Evolutionary conservation across 2,113 vertebrate genomes (phyloP).

Genomic region (Hippopotamus amphibius): DNA sequence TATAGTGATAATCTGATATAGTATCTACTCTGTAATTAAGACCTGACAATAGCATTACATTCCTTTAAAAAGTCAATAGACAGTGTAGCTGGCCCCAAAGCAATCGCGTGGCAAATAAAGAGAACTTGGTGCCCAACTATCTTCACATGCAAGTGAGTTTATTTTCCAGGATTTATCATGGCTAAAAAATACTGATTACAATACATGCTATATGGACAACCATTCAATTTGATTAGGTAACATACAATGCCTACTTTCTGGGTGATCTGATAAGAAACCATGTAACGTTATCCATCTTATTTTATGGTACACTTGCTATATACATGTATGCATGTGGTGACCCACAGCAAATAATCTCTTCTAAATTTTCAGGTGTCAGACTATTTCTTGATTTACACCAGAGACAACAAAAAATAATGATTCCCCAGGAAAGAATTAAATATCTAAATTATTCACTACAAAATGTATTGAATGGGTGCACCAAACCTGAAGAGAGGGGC

Average conservation of each 20-base stretch:
- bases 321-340: neutral
- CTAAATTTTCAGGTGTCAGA: neutral
- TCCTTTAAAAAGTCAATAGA: constrained; percentile 54
- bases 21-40: constrained; percentile 54
- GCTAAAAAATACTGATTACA: neutral
- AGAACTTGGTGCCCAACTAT: neutral
- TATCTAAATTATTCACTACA: neutral
- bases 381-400: neutral
- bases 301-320: neutral
- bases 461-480: neutral
- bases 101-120: constrained; percentile 59
- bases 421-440: neutral
- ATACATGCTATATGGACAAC: constrained; percentile 14
- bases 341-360: neutral
- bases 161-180: constrained; percentile 48
- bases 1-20: constrained; percentile 19
- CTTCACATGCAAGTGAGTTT: constrained; percentile 13
- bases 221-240: neutral
- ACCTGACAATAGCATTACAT: constrained; percentile 40
- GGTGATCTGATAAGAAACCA: neutral
- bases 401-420: constrained; percentile 9
- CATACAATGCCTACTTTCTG: neutral
- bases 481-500: neutral
- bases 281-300: neutral
- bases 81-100: neutral